phyloP scores from a whole-genome alignment of 2,113 vertebrate species.

The Dromaius novaehollandiae region DNA sequence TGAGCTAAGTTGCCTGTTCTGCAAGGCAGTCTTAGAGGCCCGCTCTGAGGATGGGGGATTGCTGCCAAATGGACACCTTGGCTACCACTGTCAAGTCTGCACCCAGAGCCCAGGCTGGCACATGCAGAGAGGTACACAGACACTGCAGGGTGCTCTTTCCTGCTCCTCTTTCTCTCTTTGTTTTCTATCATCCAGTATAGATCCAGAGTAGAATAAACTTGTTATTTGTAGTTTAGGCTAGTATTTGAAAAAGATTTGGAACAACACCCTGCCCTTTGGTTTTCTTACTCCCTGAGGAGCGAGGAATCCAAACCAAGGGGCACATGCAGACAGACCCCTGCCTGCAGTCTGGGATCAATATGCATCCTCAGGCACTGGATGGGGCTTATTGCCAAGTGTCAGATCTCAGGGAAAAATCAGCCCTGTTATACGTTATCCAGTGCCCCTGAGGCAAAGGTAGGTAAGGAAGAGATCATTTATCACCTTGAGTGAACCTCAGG shows the following conservation, averaged over 20 bases:
- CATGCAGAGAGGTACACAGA: background rate
- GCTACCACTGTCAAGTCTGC: background rate
- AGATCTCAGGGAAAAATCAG: background rate
- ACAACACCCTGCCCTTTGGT: background rate
- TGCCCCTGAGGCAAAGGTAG: background rate
- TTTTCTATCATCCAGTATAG: background rate
- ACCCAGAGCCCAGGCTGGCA: background rate
- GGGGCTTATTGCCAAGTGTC: background rate
- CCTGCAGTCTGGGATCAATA: background rate
- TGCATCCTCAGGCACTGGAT: background rate
- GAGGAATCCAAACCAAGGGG: background rate
- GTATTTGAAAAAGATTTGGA: background rate
- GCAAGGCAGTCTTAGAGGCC: background rate
- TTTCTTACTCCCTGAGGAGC: background rate
- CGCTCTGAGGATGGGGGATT: background rate
- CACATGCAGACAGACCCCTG: background rate
- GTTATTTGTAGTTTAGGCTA: background rate
- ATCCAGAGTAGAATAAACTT: background rate
- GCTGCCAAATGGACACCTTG: background rate
- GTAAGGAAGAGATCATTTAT: background rate
- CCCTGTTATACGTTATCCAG: background rate
- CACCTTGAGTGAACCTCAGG: background rate
- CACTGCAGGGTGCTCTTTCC: background rate
- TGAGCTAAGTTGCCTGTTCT: background rate
- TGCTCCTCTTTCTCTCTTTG: background rate